Evolutionary conservation across 2,113 vertebrate genomes (phyloP), one percentile per base, ranked within the genome.

Genomic region (Silurus asotus): DNA sequence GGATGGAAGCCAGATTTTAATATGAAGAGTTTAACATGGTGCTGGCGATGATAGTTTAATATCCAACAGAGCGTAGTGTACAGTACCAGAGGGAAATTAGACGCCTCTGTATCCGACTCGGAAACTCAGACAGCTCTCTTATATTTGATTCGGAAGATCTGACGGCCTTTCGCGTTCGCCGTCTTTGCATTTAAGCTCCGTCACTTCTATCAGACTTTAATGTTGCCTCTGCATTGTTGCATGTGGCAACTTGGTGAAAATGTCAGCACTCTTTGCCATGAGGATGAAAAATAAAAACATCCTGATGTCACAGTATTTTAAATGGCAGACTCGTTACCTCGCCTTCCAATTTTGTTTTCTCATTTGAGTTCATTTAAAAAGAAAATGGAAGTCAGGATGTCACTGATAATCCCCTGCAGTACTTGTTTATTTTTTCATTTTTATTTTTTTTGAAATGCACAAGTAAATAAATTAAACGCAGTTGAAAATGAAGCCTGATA

Each of bases 61-160:
- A 88, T 86, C 62, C 69, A 81, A 75, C 61, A 45, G 64, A 37
- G 76, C 80, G 11, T 75, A 56, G 62, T 19, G 13, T 55, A 49
- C 37, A 64, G 74, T 86, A 88, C 86, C 80, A 81, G 48, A 37
- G 82, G 89, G 83, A 90, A 90, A 90, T 92, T 87, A 85, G 84
- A 82, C 65, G 64, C 81, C 61, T 77, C 70, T 90, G 82, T 89
- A 88, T 90, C 90, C 81, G 74, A 88, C 86, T 85, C 80, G 8
- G 62, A 79, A 56, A 51, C 76, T 77, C 51, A 58, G 53, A 37
- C 76, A 58, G n/a, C n/a, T 55, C 74, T 78, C 56, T 78, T 78
- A 58, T 77, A 37, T 58, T 58, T 78, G n/a, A 28, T 15, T 58
- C 55, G 58, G 58, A 58, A 58, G 53, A 56, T 69, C 81, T 84